Conservation (phyloP, 2,113 vertebrate species). For the Sinocyclocheilus anophthalmus region DNA sequence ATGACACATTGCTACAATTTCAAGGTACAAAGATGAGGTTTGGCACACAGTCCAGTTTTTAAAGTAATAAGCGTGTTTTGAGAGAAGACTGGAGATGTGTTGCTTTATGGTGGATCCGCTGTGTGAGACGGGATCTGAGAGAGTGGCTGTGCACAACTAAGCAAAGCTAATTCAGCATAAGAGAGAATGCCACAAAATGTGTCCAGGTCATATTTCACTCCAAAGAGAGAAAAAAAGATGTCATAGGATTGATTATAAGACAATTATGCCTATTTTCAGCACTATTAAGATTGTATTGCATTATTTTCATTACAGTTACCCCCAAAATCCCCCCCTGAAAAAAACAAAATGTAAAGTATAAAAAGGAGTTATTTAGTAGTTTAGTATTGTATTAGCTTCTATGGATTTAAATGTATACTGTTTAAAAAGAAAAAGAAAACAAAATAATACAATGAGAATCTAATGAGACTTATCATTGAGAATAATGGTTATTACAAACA, state of each 20-base stretch:
- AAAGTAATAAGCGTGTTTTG: neutral
- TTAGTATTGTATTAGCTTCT: too few species aligned
- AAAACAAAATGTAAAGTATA: too few species aligned
- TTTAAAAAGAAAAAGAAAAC: too few species aligned
- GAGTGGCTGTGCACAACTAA: neutral
- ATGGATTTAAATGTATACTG: too few species aligned
- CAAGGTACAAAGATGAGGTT: neutral
- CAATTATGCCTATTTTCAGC: neutral
- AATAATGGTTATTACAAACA: too few species aligned
- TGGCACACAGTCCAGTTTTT: slow-evolving; percentile 3
- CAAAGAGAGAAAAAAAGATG: neutral
- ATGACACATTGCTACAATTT: neutral
- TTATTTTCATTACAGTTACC: neutral
- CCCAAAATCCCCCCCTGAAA: too few species aligned
- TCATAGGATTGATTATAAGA: neutral
- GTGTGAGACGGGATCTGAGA: neutral
- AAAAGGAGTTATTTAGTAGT: too few species aligned
- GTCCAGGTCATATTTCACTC: neutral
- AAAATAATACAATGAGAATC: too few species aligned
- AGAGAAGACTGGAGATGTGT: slow-evolving; percentile 5
- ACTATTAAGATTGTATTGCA: neutral
- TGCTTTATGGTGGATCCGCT: neutral
- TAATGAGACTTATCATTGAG: too few species aligned
- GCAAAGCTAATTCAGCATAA: neutral
- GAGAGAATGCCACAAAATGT: neutral